phyloP scores from a whole-genome alignment of 2,113 vertebrate genomes.

The Gulo gulo region DNA sequence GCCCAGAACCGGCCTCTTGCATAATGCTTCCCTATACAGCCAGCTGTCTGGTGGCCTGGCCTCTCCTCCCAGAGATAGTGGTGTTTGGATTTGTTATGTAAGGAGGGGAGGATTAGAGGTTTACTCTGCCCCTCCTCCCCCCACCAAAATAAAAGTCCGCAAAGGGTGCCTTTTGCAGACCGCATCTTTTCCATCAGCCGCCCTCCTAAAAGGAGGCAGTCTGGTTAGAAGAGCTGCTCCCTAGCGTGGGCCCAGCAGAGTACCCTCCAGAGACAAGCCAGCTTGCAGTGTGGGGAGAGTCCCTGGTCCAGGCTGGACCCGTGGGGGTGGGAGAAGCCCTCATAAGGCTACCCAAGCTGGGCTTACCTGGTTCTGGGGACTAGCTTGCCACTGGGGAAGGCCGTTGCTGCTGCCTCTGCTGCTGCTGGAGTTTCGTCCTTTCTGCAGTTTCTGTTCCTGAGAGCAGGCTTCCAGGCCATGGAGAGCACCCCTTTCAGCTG shows the following conservation, averaged over 20 bases:
- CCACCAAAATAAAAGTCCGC: slow-evolving; percentile 59
- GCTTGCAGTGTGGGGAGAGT: neutral
- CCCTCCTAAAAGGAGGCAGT: neutral
- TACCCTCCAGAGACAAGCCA: neutral
- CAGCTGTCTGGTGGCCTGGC: neutral
- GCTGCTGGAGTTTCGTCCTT: neutral
- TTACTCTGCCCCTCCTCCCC: neutral
- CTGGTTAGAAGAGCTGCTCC: neutral
- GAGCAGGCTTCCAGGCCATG: neutral
- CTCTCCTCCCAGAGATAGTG: neutral
- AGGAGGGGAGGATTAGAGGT: neutral
- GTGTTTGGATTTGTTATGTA: slow-evolving; percentile 59
- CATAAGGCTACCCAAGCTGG: neutral
- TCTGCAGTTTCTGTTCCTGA: neutral
- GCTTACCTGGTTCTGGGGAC: neutral
- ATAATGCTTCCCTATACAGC: slow-evolving; percentile 3
- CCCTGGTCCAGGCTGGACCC: too few relatives aligned
- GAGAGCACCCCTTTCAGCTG: neutral
- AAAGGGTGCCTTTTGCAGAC: neutral
- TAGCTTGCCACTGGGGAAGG: neutral
- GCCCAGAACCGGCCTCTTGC: slow-evolving; percentile 48
- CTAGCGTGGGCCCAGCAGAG: neutral
- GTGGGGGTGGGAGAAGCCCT: neutral
- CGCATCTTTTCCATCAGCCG: neutral
- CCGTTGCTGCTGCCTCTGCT: neutral